These are phyloP conservation scores for Acronicta aceris DNA, from an alignment of 2,888 invertebrate genomes.

Conservation along the genomic window DNA sequence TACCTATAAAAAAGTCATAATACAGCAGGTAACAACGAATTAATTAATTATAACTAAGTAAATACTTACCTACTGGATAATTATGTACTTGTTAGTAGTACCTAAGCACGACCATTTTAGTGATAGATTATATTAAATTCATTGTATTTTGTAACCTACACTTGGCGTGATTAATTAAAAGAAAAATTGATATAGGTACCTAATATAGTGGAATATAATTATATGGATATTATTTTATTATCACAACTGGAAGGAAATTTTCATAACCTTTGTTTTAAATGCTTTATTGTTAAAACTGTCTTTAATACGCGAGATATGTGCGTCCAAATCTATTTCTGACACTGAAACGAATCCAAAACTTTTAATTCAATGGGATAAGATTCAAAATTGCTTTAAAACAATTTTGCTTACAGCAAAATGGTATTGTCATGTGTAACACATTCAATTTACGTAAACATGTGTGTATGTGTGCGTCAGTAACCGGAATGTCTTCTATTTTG, in stretches of 20 bases:
- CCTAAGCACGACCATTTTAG: too few relatives aligned
- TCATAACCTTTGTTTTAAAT: constrained; percentile 15
- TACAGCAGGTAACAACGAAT: too few relatives aligned
- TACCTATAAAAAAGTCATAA: too few relatives aligned
- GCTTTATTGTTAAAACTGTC: constrained; percentile 20
- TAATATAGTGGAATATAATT: background rate
- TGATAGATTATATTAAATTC: too few relatives aligned
- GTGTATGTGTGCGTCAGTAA: constrained; percentile 44
- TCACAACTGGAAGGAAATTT: constrained; percentile 11
- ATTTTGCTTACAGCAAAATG: constrained; percentile 3
- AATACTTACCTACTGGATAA: too few relatives aligned
- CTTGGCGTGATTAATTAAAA: too few relatives aligned
- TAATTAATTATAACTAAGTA: too few relatives aligned
- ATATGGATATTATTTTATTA: background rate
- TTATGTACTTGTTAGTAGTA: too few relatives aligned
- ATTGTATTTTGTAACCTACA: too few relatives aligned
- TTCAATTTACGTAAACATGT: constrained; percentile 32
- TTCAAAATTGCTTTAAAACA: constrained; percentile 8
- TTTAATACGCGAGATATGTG: constrained; percentile 32
- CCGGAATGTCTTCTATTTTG: constrained; percentile 67
- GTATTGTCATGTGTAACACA: constrained; percentile 33
- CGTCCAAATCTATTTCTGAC: constrained; percentile 5
- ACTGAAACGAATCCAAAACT: background rate
- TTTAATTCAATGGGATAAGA: accelerated
- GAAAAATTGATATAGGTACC: background rate